Evolutionary conservation across 2,797 vertebrate genomes (phyloP).

Genomic region (Lithobates sylvaticus): DNA sequence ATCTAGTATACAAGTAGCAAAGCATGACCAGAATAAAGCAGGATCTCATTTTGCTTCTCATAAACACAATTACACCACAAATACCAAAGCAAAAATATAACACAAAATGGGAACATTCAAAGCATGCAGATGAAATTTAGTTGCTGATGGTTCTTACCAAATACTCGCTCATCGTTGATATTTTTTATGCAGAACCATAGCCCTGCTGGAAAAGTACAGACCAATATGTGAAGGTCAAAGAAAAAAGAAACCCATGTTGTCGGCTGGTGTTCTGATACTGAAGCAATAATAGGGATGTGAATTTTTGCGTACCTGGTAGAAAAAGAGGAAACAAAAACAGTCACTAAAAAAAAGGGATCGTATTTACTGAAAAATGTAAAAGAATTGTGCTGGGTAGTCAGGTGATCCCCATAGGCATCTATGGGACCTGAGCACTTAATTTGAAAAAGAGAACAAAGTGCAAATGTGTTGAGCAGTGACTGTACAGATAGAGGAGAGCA

Average conservation of each 20-base stretch:
- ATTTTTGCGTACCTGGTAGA: conserved; percentile 96
- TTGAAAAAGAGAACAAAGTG: background rate
- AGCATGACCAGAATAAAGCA: no score
- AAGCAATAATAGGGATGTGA: conserved; percentile 99
- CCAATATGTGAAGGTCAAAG: conserved; percentile 99
- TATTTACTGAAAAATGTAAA: background rate
- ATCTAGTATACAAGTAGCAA: no score
- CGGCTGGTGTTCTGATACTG: conserved; percentile 97
- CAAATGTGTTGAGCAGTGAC: background rate
- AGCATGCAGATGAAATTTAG: background rate
- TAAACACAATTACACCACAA: no score
- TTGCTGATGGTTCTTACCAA: conserved; percentile 79
- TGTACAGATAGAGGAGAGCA: background rate
- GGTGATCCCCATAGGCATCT: no score
- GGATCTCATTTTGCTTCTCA: no score
- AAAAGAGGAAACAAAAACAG: conserved; percentile 65
- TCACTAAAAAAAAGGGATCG: background rate
- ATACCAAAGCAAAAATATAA: background rate
- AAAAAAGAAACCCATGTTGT: conserved; percentile 99
- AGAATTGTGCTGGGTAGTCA: background rate
- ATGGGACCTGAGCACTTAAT: no score
- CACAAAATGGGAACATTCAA: background rate
- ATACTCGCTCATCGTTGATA: conserved; percentile 94
- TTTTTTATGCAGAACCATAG: conserved; percentile 99
- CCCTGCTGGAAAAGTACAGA: conserved; percentile 98